phyloP scores from a whole-genome alignment of 1,140 invertebrate species.

The Panagrolaimus sp. region DNA sequence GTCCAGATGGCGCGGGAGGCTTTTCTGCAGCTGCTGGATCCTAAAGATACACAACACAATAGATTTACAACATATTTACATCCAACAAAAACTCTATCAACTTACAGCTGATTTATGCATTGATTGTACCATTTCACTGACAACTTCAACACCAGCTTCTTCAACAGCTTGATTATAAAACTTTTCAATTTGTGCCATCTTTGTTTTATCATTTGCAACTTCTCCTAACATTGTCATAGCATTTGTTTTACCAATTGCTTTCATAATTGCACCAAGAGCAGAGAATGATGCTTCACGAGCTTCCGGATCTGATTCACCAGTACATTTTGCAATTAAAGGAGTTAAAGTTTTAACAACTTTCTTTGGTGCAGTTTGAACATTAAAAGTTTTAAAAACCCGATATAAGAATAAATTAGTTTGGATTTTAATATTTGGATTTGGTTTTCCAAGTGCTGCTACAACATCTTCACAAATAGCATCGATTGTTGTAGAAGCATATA shows the following conservation, averaged over 20 bases:
- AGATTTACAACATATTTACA: not conserved
- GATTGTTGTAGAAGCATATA: constrained; percentile 62
- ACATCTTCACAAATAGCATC: constrained; percentile 81
- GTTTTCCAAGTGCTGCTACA: constrained; percentile 68
- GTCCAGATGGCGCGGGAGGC: not conserved
- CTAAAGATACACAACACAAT: constrained; percentile 20
- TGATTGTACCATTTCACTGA: constrained; percentile 30
- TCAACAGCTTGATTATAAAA: constrained; percentile 19
- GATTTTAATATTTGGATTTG: constrained; percentile 29
- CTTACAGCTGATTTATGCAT: constrained; percentile 38
- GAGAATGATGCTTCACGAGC: constrained; percentile 64
- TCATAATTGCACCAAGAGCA: constrained; percentile 84
- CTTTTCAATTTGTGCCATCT: constrained; percentile 73
- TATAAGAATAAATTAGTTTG: constrained; percentile 33
- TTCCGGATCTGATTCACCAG: constrained; percentile 48
- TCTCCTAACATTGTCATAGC: constrained; percentile 78
- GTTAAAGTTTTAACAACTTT: constrained; percentile 23
- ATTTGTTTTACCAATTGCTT: constrained; percentile 85
- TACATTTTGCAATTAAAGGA: constrained; percentile 23
- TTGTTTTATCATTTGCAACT: constrained; percentile 71
- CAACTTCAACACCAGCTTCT: constrained; percentile 17
- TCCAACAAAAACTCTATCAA: constrained; percentile 16
- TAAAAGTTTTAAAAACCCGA: constrained; percentile 23
- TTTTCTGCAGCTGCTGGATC: constrained; percentile 1
- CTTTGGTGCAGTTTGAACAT: constrained; percentile 24